phyloP scores from a whole-genome alignment of 2,888 invertebrate species.

The Ecdyonurus torrentis region DNA sequence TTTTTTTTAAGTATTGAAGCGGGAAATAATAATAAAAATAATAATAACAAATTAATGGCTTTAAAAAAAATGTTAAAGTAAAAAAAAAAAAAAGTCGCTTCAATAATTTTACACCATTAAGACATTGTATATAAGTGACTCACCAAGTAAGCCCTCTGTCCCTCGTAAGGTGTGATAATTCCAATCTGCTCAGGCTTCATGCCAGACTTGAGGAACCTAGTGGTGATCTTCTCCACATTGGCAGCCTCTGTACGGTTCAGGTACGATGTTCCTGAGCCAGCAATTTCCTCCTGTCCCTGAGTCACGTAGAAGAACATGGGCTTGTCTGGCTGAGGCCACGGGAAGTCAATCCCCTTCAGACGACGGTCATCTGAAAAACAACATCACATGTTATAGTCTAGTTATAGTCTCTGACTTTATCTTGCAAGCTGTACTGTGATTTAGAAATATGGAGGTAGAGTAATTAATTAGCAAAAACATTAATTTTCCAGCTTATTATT shows the following conservation, averaged over 20 bases:
- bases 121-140: not conserved
- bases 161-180: conserved; percentile 97
- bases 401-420: no score
- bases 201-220: conserved; percentile 83
- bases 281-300: conserved; percentile 96
- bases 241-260: conserved; percentile 96
- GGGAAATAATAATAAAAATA: conserved; percentile 4
- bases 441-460: no score
- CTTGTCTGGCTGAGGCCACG: conserved; percentile 91
- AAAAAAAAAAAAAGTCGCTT: not conserved
- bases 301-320: conserved; percentile 99
- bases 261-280: conserved; percentile 96
- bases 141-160: conserved; percentile 88
- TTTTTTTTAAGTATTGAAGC: not conserved
- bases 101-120: not conserved
- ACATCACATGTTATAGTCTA: no score
- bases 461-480: no score
- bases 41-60: not conserved
- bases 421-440: no score
- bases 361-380: conserved; percentile 75
- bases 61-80: not conserved
- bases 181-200: conserved; percentile 97
- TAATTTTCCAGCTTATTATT: no score
- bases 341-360: conserved; percentile 81
- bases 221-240: conserved; percentile 95